Evolutionary conservation across 2,113 vertebrate species (phyloP).

Genomic region (Catharus bicknelli): DNA sequence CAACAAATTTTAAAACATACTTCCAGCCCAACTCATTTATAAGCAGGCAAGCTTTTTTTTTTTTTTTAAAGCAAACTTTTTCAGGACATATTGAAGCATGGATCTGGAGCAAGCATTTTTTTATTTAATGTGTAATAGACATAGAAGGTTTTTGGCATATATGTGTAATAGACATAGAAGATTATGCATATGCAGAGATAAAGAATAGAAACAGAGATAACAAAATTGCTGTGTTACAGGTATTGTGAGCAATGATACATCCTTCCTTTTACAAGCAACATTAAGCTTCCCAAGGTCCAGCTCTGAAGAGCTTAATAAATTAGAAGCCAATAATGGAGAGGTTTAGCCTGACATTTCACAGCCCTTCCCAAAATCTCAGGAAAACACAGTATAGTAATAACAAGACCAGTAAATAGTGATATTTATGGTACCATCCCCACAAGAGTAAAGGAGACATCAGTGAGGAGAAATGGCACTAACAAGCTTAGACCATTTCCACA

Average conservation of each 20-base stretch:
- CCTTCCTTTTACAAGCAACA: not conserved
- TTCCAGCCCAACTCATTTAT: not conserved
- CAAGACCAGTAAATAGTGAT: not conserved
- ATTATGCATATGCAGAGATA: not conserved
- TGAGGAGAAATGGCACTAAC: not conserved
- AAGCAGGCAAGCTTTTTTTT: not conserved
- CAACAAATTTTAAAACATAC: not conserved
- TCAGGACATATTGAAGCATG: not conserved
- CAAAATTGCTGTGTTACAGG: not conserved
- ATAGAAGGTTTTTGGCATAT: not conserved
- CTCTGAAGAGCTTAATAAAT: not conserved
- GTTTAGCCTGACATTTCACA: not conserved
- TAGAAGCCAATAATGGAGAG: not conserved
- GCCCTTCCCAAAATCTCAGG: not conserved
- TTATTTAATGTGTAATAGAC: slow-evolving; percentile 12
- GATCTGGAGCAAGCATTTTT: not conserved
- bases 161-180: not conserved
- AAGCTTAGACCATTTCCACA: not conserved
- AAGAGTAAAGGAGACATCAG: not conserved
- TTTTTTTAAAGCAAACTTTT: slow-evolving; percentile 12
- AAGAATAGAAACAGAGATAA: not conserved
- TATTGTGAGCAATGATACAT: not conserved
- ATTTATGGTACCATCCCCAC: not conserved
- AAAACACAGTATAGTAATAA: not conserved
- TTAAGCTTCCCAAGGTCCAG: not conserved